Evolutionary conservation across 1,140 invertebrate species (phyloP), one percentile per base, ranked within the genome.

Genomic region (Panagrolaimus sp.): DNA sequence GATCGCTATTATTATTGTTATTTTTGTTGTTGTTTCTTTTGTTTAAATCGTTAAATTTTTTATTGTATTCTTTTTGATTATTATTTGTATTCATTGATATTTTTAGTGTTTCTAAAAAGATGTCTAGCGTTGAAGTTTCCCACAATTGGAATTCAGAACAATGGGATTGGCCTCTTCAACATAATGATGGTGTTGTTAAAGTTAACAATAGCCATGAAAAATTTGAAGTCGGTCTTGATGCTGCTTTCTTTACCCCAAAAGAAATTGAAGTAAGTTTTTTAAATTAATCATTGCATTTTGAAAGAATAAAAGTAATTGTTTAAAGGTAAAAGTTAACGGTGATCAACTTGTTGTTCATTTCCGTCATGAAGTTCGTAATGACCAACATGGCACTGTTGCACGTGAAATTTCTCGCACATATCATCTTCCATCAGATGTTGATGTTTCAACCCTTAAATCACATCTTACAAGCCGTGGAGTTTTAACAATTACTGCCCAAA

Each of bases 371-470:
- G 71, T 67, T 24, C 78, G 77, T 46, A 66, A 62, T 43, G 79
- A 78, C 47, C 21, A 63, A 15, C 78, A 78, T 69, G 77, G 77
- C 15, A 69, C 70, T 21, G 78, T 79, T 1, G 55, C 62, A 17
- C 78, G 77, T 63, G 77, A 79, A 64, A 72, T 79, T 32, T 64
- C 69, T 75, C 75, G 77, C 38, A 63, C 64, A 63, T 79, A 79
- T 69, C 65, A 77, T 32, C 70, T 78, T 9, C 77, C 77, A 14
- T 63, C 55, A 12, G 78, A 80, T 47, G 78, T 79, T 15, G 78
- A 79, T 71, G 32, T 66, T 21, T 26, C 72, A 10, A 73, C 78
- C 9, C 68, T 79, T 14, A 79, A 78, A 58, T 75, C 72, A 63
- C 75, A 79, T 69, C 73, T 79, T 21, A 72, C 68, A 17, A 46